phyloP scores from a whole-genome alignment of 2,888 invertebrate species.

The Drosophila maculinotata region DNA sequence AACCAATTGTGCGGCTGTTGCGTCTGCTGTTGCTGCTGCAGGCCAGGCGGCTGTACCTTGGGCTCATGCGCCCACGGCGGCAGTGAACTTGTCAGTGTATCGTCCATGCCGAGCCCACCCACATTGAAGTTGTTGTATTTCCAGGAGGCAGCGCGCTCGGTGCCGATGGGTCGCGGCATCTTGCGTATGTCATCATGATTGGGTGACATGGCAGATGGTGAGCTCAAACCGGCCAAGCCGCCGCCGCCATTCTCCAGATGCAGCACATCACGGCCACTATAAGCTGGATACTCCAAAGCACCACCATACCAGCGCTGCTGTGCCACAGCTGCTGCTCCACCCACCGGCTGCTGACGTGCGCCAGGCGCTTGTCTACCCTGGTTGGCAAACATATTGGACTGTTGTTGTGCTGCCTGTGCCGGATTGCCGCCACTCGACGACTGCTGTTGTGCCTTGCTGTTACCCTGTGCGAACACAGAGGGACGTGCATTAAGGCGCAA shows the following conservation, averaged over 20 bases:
- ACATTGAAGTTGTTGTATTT: constrained; percentile 83
- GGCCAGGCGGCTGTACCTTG: constrained; percentile 65
- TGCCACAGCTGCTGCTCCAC: constrained; percentile 55
- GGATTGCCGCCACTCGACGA: constrained; percentile 63
- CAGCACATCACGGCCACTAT: constrained; percentile 80
- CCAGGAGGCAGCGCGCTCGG: constrained; percentile 88
- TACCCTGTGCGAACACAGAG: constrained; percentile 89
- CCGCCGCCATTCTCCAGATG: constrained; percentile 83
- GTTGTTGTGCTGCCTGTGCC: constrained; percentile 59
- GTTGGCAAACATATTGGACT: constrained; percentile 60
- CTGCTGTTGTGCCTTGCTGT: constrained; percentile 63
- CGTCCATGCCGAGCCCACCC: constrained; percentile 69
- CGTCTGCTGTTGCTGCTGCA: constrained; percentile 68
- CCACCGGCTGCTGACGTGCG: constrained; percentile 47
- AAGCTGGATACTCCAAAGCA: constrained; percentile 73
- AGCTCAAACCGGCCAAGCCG: constrained; percentile 78
- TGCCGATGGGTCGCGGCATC: constrained; percentile 91
- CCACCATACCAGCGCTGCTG: constrained; percentile 78
- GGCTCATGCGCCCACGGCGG: constrained; percentile 68
- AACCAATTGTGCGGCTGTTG: constrained; percentile 72
- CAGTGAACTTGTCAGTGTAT: constrained; percentile 48
- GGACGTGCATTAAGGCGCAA: constrained; percentile 92
- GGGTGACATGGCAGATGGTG: constrained; percentile 85
- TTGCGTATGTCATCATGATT: constrained; percentile 85
- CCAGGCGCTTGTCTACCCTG: constrained; percentile 78